Conservation (phyloP, 2,797 vertebrate species). For the Chaunax sp. region DNA sequence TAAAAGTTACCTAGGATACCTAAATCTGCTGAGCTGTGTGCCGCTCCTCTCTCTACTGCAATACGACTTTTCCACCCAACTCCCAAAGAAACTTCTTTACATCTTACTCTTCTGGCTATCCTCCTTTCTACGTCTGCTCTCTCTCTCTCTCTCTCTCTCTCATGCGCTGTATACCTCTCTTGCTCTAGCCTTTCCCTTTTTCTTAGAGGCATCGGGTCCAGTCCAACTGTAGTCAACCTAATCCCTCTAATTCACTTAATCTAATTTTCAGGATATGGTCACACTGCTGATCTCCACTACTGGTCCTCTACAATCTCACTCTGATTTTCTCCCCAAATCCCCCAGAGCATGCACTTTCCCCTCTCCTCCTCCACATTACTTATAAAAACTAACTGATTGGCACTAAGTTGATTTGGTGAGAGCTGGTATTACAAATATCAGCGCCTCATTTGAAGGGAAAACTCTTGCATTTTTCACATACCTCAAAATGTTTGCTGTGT, state of each 20-base stretch:
- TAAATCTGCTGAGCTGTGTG: constrained; percentile 79
- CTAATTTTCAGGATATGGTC: constrained; percentile 73
- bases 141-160: not conserved
- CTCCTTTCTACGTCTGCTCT: constrained; percentile 3
- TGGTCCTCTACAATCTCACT: constrained; percentile 50
- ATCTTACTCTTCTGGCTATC: constrained; percentile 43
- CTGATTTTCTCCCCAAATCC: constrained; percentile 51
- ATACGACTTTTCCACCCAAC: constrained; percentile 69
- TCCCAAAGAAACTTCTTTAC: constrained; percentile 65
- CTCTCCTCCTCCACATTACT: constrained; percentile 34
- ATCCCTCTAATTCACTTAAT: constrained; percentile 81
- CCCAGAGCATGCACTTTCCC: constrained; percentile 35
- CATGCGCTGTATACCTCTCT: not conserved
- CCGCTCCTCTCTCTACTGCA: constrained; percentile 68
- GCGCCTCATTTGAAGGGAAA: not conserved
- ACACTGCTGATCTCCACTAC: constrained; percentile 62
- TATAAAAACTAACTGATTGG: constrained; percentile 38
- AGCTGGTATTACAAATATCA: not conserved
- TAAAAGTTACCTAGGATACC: constrained; percentile 73
- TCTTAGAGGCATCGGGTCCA: constrained; percentile 66
- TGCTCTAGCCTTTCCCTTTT: constrained; percentile 36
- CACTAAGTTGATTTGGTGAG: constrained; percentile 24
- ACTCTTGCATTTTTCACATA: not conserved
- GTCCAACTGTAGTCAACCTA: constrained; percentile 71
- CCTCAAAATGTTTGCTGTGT: not conserved